phyloP scores from a whole-genome alignment of 2,113 vertebrate species.

The Trichomycterus rosablanca region DNA sequence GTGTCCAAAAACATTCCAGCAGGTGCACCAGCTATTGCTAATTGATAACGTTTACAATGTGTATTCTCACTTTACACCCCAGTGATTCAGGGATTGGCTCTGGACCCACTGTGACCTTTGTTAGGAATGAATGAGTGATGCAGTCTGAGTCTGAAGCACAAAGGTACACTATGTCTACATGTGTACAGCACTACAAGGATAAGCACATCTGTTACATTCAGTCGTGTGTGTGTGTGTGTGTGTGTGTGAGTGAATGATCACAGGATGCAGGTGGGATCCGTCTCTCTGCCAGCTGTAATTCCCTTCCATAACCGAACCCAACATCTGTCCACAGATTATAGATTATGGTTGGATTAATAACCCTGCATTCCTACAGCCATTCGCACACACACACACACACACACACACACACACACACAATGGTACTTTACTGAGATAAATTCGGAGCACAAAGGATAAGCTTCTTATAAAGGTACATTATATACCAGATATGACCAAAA shows the following conservation, averaged over 20 bases:
- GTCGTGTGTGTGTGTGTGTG: constrained; percentile 1
- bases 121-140: no score
- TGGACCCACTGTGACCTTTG: constrained; percentile 25
- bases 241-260: background rate
- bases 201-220: no score
- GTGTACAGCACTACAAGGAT: no score
- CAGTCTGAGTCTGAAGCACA: background rate
- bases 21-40: no score
- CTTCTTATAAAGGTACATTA: constrained; percentile 16
- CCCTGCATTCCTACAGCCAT: constrained; percentile 1
- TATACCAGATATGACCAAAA: no score
- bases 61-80: no score
- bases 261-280: constrained; percentile 34
- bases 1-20: no score
- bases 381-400: no score
- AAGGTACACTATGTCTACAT: no score
- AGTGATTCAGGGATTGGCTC: no score
- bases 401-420: no score
- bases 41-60: no score
- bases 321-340: constrained; percentile 40
- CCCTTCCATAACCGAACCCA: constrained; percentile 30
- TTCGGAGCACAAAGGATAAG: constrained; percentile 13
- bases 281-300: constrained; percentile 17
- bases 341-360: constrained; percentile 34
- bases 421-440: constrained; percentile 21